Conservation (phyloP, 2,888 invertebrate genomes). For the Lysandra bellargus region DNA sequence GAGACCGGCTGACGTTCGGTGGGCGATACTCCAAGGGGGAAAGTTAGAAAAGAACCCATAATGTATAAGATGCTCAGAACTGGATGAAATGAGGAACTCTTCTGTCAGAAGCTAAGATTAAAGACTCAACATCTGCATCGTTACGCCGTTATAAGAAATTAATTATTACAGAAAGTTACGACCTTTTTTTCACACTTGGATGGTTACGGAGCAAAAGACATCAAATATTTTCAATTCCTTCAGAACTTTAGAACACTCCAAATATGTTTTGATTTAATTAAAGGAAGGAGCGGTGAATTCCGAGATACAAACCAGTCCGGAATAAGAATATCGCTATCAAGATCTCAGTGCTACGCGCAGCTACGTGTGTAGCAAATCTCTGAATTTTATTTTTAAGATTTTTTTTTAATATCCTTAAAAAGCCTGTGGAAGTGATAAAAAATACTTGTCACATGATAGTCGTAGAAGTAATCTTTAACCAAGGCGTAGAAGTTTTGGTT, state of each 20-base stretch:
- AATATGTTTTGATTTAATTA: conserved; percentile 14
- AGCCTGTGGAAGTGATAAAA: neutral
- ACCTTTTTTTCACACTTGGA: neutral
- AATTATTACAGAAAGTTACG: neutral
- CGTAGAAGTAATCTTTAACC: too few species aligned
- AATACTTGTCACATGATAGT: neutral
- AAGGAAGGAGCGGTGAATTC: neutral
- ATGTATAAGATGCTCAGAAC: too few species aligned
- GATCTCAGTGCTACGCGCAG: conserved; percentile 4
- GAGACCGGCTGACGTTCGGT: too few species aligned
- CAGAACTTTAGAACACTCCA: neutral
- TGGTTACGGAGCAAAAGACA: neutral
- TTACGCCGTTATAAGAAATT: neutral
- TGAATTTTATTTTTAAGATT: neutral
- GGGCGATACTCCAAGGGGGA: too few species aligned
- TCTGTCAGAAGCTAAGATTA: too few species aligned
- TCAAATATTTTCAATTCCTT: neutral
- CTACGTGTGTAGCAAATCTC: conserved; percentile 9
- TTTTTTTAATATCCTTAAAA: neutral
- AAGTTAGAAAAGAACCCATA: too few species aligned
- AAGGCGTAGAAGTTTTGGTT: too few species aligned
- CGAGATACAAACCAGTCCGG: neutral
- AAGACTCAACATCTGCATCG: too few species aligned
- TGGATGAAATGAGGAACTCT: too few species aligned
- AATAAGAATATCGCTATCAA: conserved; percentile 17